A percentile compares a stretch with the other conserved stretches of the same genome.
phyloP scores from a whole-genome alignment of 1,140 invertebrate species.

The Apis laboriosa region DNA sequence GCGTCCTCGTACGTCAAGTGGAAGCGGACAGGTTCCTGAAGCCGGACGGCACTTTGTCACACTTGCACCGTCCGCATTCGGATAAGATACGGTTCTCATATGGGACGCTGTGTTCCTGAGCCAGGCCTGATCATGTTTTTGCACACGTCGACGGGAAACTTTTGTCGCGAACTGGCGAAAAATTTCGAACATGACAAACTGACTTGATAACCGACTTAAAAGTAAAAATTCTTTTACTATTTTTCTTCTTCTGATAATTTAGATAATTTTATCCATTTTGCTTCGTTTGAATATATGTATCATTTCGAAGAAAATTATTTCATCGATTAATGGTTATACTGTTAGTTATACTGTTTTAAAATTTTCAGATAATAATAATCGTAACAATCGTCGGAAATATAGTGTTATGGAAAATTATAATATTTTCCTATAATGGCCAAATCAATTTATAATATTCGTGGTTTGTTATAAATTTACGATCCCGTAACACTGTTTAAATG shows the following conservation, averaged over 20 bases:
- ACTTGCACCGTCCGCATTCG: conserved; percentile 49
- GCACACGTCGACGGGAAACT: not conserved
- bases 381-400: not conserved
- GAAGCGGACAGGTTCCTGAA: conserved; percentile 37
- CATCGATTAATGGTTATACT: no score
- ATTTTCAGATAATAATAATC: no score
- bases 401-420: not conserved
- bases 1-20: conserved; percentile 38
- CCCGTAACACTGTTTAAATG: not conserved
- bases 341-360: no score
- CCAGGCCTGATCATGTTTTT: not conserved
- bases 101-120: conserved; percentile 15
- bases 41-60: conserved; percentile 52
- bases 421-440: not conserved
- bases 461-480: not conserved
- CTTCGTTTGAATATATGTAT: no score
- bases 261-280: no score
- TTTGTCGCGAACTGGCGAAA: not conserved
- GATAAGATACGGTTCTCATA: conserved; percentile 61
- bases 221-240: no score
- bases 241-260: not conserved
- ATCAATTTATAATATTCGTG: not conserved
- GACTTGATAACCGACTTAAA: no score
- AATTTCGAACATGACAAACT: not conserved
- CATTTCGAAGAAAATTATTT: no score